These are phyloP conservation scores for Glossophaga mutica DNA, from an alignment of 2,797 vertebrate species.

Conservation along the genomic window DNA sequence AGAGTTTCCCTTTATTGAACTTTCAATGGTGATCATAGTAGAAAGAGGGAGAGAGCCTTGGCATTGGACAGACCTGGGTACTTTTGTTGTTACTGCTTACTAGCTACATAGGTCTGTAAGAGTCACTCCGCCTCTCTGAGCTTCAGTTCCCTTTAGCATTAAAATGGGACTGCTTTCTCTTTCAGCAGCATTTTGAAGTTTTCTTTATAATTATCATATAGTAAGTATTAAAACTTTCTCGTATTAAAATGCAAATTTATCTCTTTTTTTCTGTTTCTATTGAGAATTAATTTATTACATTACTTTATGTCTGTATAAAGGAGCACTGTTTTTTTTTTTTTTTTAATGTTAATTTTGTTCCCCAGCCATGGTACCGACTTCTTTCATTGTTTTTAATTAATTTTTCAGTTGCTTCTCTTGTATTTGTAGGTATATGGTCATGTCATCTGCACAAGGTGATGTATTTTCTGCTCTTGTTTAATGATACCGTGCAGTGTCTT, in stretches of 20 bases:
- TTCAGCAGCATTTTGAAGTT: not conserved
- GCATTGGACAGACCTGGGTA: not conserved
- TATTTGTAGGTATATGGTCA: not conserved
- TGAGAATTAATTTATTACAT: not conserved
- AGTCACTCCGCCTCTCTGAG: not conserved
- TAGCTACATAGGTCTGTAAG: not conserved
- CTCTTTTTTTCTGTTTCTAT: not conserved
- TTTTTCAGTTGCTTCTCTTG: not conserved
- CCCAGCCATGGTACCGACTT: not conserved
- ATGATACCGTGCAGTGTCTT: not conserved
- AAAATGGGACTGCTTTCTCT: not conserved
- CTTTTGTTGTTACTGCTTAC: not conserved
- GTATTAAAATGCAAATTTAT: not conserved
- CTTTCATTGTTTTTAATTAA: not conserved
- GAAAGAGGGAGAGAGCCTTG: not conserved
- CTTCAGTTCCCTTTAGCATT: not conserved
- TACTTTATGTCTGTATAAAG: not conserved
- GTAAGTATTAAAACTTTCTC: not conserved
- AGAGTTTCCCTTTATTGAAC: not conserved
- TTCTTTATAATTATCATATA: not conserved
- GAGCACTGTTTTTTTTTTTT: not conserved
- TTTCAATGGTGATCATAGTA: not conserved
- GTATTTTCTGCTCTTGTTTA: not conserved
- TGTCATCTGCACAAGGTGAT: not conserved
- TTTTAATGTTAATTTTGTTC: not conserved